phyloP scores from a whole-genome alignment of 2,797 vertebrate genomes.

The Cetoscarus ocellatus region DNA sequence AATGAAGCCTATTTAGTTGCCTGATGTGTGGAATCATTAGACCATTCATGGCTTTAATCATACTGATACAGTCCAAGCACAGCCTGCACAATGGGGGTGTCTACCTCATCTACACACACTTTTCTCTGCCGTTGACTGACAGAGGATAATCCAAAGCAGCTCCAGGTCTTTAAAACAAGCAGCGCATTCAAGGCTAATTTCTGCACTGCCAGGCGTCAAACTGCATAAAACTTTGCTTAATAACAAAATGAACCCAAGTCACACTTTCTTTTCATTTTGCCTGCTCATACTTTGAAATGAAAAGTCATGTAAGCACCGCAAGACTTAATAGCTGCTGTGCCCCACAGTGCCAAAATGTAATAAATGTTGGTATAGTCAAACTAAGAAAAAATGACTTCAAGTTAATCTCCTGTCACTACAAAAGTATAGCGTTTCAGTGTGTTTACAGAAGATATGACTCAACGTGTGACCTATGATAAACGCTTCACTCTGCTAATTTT shows the following conservation, averaged over 20 bases:
- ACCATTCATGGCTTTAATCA: slow-evolving; percentile 79
- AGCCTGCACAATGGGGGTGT: slow-evolving; percentile 49
- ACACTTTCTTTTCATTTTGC: slow-evolving; percentile 14
- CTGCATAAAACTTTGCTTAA: slow-evolving; percentile 26
- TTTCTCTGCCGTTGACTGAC: slow-evolving; percentile 61
- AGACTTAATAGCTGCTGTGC: slow-evolving; percentile 34
- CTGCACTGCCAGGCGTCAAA: slow-evolving; percentile 34
- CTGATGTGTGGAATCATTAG: slow-evolving; percentile 76
- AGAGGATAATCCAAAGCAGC: slow-evolving; percentile 63
- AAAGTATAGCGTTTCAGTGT: slow-evolving; percentile 7
- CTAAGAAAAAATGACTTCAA: slow-evolving; percentile 29
- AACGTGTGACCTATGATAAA: slow-evolving; percentile 13
- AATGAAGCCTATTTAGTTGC: slow-evolving; percentile 67
- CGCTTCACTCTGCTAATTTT: neutral
- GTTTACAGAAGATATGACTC: slow-evolving; percentile 17
- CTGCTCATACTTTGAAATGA: slow-evolving; percentile 28
- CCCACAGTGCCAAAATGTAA: slow-evolving; percentile 27
- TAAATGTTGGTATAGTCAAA: slow-evolving; percentile 28
- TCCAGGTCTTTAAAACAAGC: slow-evolving; percentile 61
- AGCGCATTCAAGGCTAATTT: slow-evolving; percentile 59
- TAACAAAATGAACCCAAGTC: slow-evolving; percentile 36
- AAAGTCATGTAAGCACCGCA: slow-evolving; percentile 12
- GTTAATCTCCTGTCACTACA: slow-evolving; percentile 21
- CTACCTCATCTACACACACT: slow-evolving; percentile 20
- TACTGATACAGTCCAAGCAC: slow-evolving; percentile 50